Percentiles rank a stretch among this genome's conserved stretches.
These are phyloP conservation scores for Saccostrea glomerata DNA, from an alignment of 1,140 invertebrate genomes.

Conservation along the genomic window DNA sequence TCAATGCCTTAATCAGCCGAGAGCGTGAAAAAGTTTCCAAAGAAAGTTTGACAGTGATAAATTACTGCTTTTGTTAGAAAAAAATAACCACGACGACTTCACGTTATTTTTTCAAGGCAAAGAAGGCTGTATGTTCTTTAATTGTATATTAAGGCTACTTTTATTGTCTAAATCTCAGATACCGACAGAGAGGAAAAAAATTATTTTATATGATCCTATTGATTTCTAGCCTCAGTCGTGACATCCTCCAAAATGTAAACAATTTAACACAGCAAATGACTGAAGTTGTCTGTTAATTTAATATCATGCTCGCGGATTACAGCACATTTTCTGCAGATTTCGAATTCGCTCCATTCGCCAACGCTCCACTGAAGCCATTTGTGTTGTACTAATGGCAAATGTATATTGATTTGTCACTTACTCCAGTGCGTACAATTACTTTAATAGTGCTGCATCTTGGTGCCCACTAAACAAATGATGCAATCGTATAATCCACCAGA, in stretches of 20 bases:
- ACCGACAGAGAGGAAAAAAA: not conserved
- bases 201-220: not conserved
- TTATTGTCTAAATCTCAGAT: not conserved
- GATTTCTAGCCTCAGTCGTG: not conserved
- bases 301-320: slow-evolving; percentile 8
- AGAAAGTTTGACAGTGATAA: slow-evolving; percentile 23
- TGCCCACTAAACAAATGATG: slow-evolving; percentile 37
- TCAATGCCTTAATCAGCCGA: not conserved
- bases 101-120: not conserved
- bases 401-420: slow-evolving; percentile 10
- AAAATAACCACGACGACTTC: not conserved
- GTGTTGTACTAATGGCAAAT: not conserved
- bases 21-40: slow-evolving; percentile 17
- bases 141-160: not conserved
- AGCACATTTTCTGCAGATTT: slow-evolving; percentile 8
- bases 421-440: not conserved
- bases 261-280: slow-evolving; percentile 29
- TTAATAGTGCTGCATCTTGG: not conserved
- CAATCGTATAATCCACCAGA: not conserved
- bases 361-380: not conserved
- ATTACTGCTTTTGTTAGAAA: slow-evolving; percentile 11
- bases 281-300: slow-evolving; percentile 17
- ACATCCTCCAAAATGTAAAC: slow-evolving; percentile 6
- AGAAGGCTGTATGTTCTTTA: not conserved
- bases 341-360: not conserved